Evolutionary conservation across 2,797 vertebrate species (phyloP), one percentile per base, ranked within the genome.

Genomic region (Poecilia velifera): DNA sequence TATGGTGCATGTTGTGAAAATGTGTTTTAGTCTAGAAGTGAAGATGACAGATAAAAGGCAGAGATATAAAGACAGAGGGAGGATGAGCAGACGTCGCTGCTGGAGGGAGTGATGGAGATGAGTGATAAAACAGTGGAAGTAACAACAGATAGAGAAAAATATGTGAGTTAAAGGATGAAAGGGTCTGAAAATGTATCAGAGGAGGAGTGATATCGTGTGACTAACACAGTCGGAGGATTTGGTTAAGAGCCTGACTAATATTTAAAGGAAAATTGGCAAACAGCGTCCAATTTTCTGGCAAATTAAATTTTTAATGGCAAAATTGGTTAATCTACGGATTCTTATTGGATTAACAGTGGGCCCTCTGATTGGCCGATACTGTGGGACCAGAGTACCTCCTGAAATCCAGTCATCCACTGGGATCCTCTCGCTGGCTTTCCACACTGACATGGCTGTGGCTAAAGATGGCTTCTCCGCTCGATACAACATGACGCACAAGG

Each of bases 391-490:
- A 91, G 97, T 98, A 76, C 98, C 98, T 0, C 97, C 98, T 0
- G 97, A 98, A 92, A 98, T 99, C 88, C 97, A 96, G 25, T 99
- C 98, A 0, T 97, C 97, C 0, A 98, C 98, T 0, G 98, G 98
- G 0, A 96, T 99, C 79, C 96, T 99, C 49, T 99, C 98, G 0
- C 96, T 99, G 82, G 96, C 97, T 88, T 99, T 99, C 93, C 98
- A 99, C 95, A 99, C 98, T 0, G 98, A 99, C 93, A 97, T 99
- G 97, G 98, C 98, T 0, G 98, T 99, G 84, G 98, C 98, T 49
- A 99, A 98, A 92, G 98, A 98, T 0, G 97, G 98, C 72, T 99
- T 99, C 93, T 97, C 97, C 0, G 97, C 97, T 7, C 97, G 96
- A 16, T 98, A 98, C 94, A 97, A 97, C 93, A 96, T 98, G 95